phyloP scores from a whole-genome alignment of 35 echinoderm and acorn worm species.

The Acanthaster planci region DNA sequence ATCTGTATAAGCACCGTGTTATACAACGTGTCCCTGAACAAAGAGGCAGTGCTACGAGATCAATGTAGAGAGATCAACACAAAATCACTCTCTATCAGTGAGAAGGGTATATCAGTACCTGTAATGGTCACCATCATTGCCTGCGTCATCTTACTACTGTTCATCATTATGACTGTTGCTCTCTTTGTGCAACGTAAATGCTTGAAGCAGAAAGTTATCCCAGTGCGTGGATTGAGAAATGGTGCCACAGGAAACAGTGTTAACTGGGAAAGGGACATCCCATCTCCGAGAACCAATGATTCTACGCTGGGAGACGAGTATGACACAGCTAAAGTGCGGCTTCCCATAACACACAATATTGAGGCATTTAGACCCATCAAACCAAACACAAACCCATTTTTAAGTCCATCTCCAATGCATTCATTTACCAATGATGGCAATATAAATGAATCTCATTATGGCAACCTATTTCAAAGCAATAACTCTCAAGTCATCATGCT shows the following conservation, averaged over 20 bases:
- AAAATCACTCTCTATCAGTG: background rate
- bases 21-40: conserved; percentile 40
- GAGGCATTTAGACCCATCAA: background rate
- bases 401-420: conserved; percentile 11
- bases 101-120: conserved; percentile 28
- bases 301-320: background rate
- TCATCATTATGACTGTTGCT: conserved; percentile 56
- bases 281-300: background rate
- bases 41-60: conserved; percentile 72
- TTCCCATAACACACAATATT: background rate
- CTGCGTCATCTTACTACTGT: conserved; percentile 42
- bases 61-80: conserved; percentile 88
- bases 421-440: background rate
- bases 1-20: conserved; percentile 83
- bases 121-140: conserved; percentile 60
- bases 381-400: background rate
- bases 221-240: conserved; percentile 17
- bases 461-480: background rate
- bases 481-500: background rate
- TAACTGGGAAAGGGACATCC: background rate
- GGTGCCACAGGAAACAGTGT: background rate
- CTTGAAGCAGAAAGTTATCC: conserved; percentile 28
- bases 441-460: background rate
- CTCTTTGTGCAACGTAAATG: conserved; percentile 50
- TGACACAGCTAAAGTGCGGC: conserved; percentile 8